A percentile compares a stretch with the other conserved stretches of the same genome.
Evolutionary conservation across 1,140 invertebrate genomes (phyloP).

Genomic region (Brevipalpus yothersi): DNA sequence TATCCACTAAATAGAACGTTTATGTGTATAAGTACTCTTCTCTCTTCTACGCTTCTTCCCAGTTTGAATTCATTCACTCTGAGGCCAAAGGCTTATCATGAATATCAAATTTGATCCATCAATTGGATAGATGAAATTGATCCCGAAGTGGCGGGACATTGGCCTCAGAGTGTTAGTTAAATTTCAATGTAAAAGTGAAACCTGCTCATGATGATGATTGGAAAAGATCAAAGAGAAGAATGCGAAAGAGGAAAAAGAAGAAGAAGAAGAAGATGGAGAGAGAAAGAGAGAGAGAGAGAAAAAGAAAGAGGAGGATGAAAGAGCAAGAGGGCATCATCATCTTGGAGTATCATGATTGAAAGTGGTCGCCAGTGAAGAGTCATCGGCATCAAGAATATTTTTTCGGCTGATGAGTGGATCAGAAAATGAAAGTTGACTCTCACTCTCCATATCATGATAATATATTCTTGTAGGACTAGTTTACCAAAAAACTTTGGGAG

Average conservation of each 20-base stretch:
- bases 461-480: not conserved
- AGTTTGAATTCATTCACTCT: too few relatives aligned
- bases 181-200: too few relatives aligned
- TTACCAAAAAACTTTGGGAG: not conserved
- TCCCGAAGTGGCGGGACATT: too few relatives aligned
- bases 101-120: too few relatives aligned
- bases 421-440: not conserved
- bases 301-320: not conserved
- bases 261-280: not conserved
- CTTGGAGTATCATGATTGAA: not conserved
- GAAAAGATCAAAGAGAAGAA: not conserved
- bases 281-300: not conserved
- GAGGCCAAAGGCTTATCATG: too few relatives aligned
- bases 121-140: too few relatives aligned
- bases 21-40: too few relatives aligned
- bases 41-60: too few relatives aligned
- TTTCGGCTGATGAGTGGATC: not conserved
- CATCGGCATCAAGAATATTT: not conserved
- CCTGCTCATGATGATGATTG: too few relatives aligned
- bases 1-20: too few relatives aligned
- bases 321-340: not conserved
- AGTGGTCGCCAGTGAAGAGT: not conserved
- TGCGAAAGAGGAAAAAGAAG: not conserved
- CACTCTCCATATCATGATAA: not conserved
- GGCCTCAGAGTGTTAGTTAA: too few relatives aligned